Base-by-base conservation (phyloP, 2,888 invertebrate genomes). In the Ditula angustiorana region DNA sequence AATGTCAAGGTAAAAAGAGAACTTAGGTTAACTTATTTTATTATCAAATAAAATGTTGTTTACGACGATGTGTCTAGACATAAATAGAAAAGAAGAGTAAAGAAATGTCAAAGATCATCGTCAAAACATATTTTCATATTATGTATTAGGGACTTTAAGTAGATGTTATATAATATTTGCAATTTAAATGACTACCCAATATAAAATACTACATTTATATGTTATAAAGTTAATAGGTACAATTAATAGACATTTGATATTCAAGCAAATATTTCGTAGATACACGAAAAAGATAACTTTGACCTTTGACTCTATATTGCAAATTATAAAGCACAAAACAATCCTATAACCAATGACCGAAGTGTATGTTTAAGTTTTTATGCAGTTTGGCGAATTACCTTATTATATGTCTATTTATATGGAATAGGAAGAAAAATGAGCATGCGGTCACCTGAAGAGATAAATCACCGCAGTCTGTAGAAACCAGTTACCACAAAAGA, bases 211-310 rank as follows among this genome's bases (percentile, higher is more conserved):
- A 30, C 1, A 64, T 52, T 64, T 28, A 58, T 52, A 64, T 52
- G 33, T 44, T 35, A 52, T 35, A 10, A 35, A 11, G 5, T 41
- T 57, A 52, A 58, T 46, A 58, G 23, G 56, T 19, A 62, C 30
- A 64, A 57, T 64, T 58, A 58, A 58, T 35, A 53, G 24, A 44
- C 44, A 26, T 52, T 46, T 46, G 21, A 53, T 58, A 64, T 58
- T 52, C 35, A 24, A 63, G 52, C 52, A 46, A 52, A 16, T 28
- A 58, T 58, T 58, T 52, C 26, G 35, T 30, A 63, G 63, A 52
- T 63, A 44, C 57, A 57, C 50, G 57, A 64, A 52, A 55, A 52
- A 33, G 44, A 58, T 64, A 64, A 5, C 19, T 58, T 13, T 64
- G 58, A 53, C 64, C 64, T 64, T 64, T 59, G 46, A 8, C 46